Base-by-base conservation (phyloP, 92 coral and sea anemone genomes). In the Montipora capitata region DNA sequence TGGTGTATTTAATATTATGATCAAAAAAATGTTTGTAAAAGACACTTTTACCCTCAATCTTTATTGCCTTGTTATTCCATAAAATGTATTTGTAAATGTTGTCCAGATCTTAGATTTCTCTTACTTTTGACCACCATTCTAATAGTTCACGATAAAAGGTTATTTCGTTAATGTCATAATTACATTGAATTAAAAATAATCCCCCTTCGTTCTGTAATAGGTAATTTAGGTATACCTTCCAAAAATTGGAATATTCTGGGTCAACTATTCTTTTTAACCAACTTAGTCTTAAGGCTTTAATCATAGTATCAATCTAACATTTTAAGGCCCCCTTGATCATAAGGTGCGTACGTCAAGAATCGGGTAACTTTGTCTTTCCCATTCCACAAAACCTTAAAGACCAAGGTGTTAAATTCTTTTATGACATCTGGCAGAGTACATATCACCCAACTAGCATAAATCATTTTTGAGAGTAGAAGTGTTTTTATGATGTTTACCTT, bases 401-500 rank as follows among this genome's bases (percentile, higher is more conserved):
- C 67, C 27, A 76, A n/a, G 68, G 0, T 35, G 68, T 76, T 76
- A 20, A 76, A 76, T 76, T 76, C 68, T 76, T 76, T 76, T 54
- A 54, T 76, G n/a, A 74, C 61, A 40, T 73, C 10, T 40, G 67
- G 12, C 49, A 67, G 67, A 76, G 81, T 76, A 6, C 81, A 3
- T 76, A 76, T 1, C n/a, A 76, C 81, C 2, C 66, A 52, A 42
- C 81, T 54, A 4, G 49, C 45, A 14, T 76, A 76, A 0, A 54
- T 76, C 38, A 52, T 1, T 57, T 56, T 57, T 56, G 81, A 49
- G 4, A 76, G 52, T 27, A 76, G 5, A 54, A 54, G 51, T 45
- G 51, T 7, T 7, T 45, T 45, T 45, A 45, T 45, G 51, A 45
- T 45, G 51, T 45, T 45, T 45, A 45, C 51, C 51, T 45, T 3